Conservation (phyloP, 53 echinoderm and acorn worm genomes). For the Temnopleurus reevesii region DNA sequence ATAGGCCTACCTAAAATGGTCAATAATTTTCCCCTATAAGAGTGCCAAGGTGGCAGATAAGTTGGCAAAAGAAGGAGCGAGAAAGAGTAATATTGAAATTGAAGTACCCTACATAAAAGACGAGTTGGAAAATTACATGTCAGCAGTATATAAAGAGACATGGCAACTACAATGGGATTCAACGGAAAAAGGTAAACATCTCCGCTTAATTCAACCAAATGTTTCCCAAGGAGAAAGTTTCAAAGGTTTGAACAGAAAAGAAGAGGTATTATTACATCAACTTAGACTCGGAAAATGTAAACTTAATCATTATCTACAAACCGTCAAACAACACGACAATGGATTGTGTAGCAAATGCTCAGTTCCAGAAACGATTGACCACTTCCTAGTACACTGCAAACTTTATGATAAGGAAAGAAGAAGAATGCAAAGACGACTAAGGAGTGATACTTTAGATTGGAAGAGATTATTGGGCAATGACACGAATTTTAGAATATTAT, state of each 20-base stretch:
- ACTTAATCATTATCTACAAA: neutral
- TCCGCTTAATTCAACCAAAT: too few relatives aligned
- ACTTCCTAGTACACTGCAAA: neutral
- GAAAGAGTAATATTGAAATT: neutral
- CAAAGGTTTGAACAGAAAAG: too few relatives aligned
- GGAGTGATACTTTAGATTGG: too few relatives aligned
- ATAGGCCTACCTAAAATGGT: too few relatives aligned
- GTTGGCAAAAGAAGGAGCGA: neutral
- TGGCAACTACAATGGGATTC: neutral
- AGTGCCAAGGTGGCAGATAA: neutral
- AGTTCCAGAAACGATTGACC: slow-evolving; percentile 33
- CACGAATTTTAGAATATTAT: too few relatives aligned
- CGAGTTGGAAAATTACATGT: neutral
- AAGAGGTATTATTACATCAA: neutral
- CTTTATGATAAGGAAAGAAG: neutral
- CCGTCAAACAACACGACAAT: slow-evolving; percentile 14
- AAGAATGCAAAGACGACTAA: neutral
- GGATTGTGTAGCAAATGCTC: neutral
- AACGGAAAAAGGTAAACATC: too few relatives aligned
- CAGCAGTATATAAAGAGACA: neutral
- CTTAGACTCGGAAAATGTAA: neutral
- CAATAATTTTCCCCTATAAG: too few relatives aligned
- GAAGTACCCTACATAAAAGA: neutral
- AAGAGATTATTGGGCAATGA: too few relatives aligned
- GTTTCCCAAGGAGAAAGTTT: too few relatives aligned